Evolutionary conservation across 2,113 vertebrate genomes (phyloP), one percentile per base, ranked within the genome.

Genomic region (Tenebrosternarchus preto): DNA sequence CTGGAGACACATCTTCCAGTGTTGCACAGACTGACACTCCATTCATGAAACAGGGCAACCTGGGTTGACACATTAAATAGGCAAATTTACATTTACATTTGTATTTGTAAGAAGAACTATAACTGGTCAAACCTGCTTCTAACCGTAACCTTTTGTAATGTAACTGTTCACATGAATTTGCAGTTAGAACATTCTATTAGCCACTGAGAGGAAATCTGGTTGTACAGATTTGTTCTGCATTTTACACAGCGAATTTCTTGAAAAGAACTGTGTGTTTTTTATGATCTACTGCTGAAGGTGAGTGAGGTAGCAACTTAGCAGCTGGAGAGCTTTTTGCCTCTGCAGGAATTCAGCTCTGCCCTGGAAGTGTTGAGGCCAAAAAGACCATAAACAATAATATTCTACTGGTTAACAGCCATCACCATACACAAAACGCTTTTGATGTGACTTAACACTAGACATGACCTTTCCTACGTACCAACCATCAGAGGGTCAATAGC

Each of bases 341-440:
- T 73, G 33, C 64, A n/a, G 64, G 33, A 68, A n/a, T 36, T 39
- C 64, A 39, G 15, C 64, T 20, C 64, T 39, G 64, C 64, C 64
- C 64, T 68, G 31, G 31, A 15, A 39, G 64, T 11, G 36, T 17
- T 12, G 20, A 36, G 33, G 64, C 20, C 64, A 68, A 33, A 7
- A 39, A 39, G 19, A 20, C 31, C 64, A 5, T 4, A 68, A 20
- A 33, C 64, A 39, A 17, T 39, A 33, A 68, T 68, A 36, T 39
- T 7, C 31, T 68, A 33, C 36, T 19, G 20, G 29, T 16, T 16
- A 19, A 4, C 7, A 36, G 19, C 8, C 31, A 20, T 20, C 27
- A 66, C 29, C 31, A 66, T 20, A 20, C 63, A 8, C 17, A 29
- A 17, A 33, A 66, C 0, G 17, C 16, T 16, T 64, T 31, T 64